Evolutionary conservation across 2,797 vertebrate species (phyloP).

Genomic region (Urophycis tenuis): DNA sequence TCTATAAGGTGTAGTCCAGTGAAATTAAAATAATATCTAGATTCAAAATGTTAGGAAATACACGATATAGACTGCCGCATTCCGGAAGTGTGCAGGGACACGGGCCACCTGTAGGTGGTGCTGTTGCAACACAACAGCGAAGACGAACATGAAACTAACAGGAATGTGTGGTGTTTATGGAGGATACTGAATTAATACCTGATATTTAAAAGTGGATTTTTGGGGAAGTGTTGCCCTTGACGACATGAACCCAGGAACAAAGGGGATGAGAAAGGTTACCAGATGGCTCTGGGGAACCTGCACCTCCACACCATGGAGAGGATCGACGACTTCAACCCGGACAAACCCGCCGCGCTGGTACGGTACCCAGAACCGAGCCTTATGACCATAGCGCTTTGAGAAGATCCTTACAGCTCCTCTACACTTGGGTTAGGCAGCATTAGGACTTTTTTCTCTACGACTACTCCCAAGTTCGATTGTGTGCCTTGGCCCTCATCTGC

Average conservation of each 20-base stretch:
- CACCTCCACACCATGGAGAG: slow-evolving; percentile 81
- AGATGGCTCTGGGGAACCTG: slow-evolving; percentile 91
- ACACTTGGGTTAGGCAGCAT: no score
- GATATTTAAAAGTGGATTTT: neutral
- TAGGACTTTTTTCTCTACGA: no score
- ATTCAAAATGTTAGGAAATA: neutral
- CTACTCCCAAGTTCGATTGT: no score
- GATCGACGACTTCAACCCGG: slow-evolving; percentile 83
- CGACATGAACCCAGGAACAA: slow-evolving; percentile 68
- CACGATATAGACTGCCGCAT: neutral
- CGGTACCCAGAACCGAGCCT: neutral
- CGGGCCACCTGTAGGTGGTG: neutral
- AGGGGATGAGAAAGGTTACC: slow-evolving; percentile 78
- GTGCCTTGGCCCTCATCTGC: neutral
- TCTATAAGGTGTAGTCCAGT: neutral
- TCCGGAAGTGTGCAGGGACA: neutral
- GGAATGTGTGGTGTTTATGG: neutral
- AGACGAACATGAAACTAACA: neutral
- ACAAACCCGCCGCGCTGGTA: slow-evolving; percentile 60
- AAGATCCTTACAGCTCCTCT: neutral
- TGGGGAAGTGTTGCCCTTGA: slow-evolving; percentile 44
- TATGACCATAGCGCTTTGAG: neutral
- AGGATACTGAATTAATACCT: neutral
- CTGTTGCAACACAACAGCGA: neutral
- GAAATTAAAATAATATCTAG: neutral